These are phyloP conservation scores for Epinephelus malabaricus DNA, from an alignment of 2,797 vertebrate species.

Conservation along the genomic window DNA sequence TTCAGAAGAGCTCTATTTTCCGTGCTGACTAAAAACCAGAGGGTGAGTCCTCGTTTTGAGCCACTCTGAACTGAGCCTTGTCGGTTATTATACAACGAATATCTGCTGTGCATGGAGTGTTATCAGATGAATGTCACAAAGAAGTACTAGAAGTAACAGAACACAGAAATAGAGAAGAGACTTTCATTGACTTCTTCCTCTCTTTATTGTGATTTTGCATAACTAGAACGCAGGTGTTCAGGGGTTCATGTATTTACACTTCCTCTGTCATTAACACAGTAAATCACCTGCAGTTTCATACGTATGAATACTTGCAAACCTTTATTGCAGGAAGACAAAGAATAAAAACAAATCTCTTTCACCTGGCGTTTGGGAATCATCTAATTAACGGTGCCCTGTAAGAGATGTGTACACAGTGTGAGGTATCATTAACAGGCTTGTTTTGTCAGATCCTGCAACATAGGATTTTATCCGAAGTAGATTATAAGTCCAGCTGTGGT, in stretches of 20 bases:
- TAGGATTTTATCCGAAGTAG: conserved; percentile 15
- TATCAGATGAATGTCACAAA: not conserved
- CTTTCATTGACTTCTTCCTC: not conserved
- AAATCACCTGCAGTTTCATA: no score
- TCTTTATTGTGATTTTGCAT: not conserved
- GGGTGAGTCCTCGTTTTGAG: conserved; percentile 4
- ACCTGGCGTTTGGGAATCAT: not conserved
- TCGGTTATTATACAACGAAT: not conserved
- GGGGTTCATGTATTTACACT: conserved; percentile 27
- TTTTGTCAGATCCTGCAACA: conserved; percentile 39
- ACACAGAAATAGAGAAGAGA: not conserved
- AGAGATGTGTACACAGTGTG: conserved; percentile 1
- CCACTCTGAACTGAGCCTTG: not conserved
- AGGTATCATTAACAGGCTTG: conserved; percentile 50
- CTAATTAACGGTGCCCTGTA: conserved; percentile 10
- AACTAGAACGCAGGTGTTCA: conserved; percentile 14
- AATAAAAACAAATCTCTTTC: conserved; percentile 27
- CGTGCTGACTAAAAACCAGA: conserved; percentile 28
- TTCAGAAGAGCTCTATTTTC: not conserved
- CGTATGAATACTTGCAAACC: not conserved
- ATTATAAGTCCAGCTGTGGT: conserved; percentile 5
- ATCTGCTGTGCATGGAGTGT: not conserved
- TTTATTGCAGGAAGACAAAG: conserved; percentile 1
- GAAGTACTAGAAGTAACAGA: not conserved
- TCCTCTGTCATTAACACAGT: conserved; percentile 10